Base-by-base conservation (phyloP, 2,113 vertebrate genomes). In the Phoenicopterus ruber region DNA sequence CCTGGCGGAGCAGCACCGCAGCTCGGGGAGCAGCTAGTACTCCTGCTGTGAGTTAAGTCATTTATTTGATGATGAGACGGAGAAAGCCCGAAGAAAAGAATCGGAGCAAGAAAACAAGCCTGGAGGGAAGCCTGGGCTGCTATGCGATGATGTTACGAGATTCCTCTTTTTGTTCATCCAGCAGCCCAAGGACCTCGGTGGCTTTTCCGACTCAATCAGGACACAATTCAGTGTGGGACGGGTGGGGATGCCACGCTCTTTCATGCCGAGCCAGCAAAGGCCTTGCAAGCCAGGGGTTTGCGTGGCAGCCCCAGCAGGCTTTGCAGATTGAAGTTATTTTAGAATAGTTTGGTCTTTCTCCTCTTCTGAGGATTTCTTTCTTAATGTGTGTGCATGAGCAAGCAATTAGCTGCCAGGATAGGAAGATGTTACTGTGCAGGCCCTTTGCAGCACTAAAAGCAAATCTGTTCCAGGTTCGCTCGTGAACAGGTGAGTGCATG, bases 111-210 rank as follows among this genome's bases (percentile, higher is more conserved):
- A 31, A 82, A 66, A 71, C n/a, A 14, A 0, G 19, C 58, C 47
- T 34, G 12, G 65, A 77, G 34, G 49, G 50, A 70, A 62, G 79
- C 20, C 63, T 42, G 34, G 38, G 50, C 59, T 76, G 24, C 55
- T 18, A 29, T 4, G 15, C 0, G 0, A 15, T 80, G 58, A 38
- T 22, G 21, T 52, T 76, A 40, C 0, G 0, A 67, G 81, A 73
- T 38, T 77, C n/a, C 22, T 34, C 59, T 84, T 87, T 71, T 50
- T 76, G n/a, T 82, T 83, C 42, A 67, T 28, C 52, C 47, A 85
- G 46, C 79, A 88, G 26, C 70, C 26, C 13, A 34, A 82, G 59
- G 52, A 76, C 40, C n/a, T 63, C 0, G 0, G 36, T 66, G 72
- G 14, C 21, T 95, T 83, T 79, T 94, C 57, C 3, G 0, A 47